A percentile compares a stretch with the other conserved stretches of the same genome.
These are phyloP conservation scores for Callimorpha dominula DNA, from an alignment of 2,888 invertebrate genomes.

Conservation along the genomic window DNA sequence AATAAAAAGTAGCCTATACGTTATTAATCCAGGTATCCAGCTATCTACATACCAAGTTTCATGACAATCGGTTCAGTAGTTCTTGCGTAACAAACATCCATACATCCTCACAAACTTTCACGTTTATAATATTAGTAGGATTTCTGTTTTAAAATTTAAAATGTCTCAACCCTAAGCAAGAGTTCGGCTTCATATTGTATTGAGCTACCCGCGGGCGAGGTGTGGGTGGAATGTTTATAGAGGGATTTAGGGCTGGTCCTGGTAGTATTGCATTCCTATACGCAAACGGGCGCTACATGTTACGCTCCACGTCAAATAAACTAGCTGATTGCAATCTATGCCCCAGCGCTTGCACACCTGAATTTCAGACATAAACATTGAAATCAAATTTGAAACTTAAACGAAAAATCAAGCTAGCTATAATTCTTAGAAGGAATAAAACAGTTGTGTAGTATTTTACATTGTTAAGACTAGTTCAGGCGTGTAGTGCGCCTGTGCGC, in stretches of 20 bases:
- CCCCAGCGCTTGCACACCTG: conserved; percentile 21
- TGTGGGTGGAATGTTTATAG: conserved; percentile 79
- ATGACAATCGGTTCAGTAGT: no score
- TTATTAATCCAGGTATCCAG: no score
- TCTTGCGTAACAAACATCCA: no score
- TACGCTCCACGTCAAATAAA: conserved; percentile 48
- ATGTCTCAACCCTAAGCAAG: conserved; percentile 50
- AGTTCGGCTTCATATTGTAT: conserved; percentile 65
- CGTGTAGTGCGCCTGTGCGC: no score
- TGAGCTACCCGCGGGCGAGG: conserved; percentile 69
- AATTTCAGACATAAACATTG: conserved; percentile 20
- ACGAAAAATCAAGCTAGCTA: conserved; percentile 1
- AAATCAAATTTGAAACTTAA: conserved; percentile 13
- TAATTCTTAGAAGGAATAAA: background rate
- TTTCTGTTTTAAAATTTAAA: background rate
- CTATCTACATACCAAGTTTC: no score
- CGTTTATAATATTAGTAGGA: no score
- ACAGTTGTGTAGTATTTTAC: background rate
- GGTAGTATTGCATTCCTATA: conserved; percentile 80
- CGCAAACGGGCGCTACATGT: conserved; percentile 42
- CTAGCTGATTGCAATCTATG: conserved; percentile 50
- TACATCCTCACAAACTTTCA: no score
- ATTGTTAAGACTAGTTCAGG: background rate
- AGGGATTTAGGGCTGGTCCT: conserved; percentile 70
- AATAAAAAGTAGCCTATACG: no score